Percentiles rank a stretch among this genome's conserved stretches.
phyloP scores from a whole-genome alignment of 2,888 invertebrate species.

The Synergus gifuensis region DNA sequence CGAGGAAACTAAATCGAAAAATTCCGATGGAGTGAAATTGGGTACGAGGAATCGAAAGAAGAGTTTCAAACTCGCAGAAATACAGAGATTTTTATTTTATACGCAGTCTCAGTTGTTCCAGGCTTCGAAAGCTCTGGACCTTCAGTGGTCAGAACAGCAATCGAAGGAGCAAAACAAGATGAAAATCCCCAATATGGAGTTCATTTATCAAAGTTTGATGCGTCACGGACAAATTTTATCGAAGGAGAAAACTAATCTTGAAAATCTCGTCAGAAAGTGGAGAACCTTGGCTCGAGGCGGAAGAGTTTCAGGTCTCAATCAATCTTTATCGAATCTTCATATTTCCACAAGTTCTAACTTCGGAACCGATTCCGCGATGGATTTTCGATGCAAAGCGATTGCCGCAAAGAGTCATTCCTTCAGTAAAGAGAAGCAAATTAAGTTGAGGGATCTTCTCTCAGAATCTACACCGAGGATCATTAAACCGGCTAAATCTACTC shows the following conservation, averaged over 20 bases:
- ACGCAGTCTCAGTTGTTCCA: slow-evolving; percentile 87
- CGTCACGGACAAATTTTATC: slow-evolving; percentile 85
- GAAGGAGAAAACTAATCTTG: slow-evolving; percentile 78
- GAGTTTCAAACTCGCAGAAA: slow-evolving; percentile 83
- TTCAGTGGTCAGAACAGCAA: slow-evolving; percentile 84
- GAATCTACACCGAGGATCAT: slow-evolving; percentile 66
- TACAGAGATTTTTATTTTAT: slow-evolving; percentile 85
- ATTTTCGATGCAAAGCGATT: slow-evolving; percentile 70
- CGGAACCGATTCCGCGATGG: slow-evolving; percentile 66
- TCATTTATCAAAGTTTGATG: slow-evolving; percentile 88
- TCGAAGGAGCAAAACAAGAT: slow-evolving; percentile 74
- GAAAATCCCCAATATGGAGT: slow-evolving; percentile 86
- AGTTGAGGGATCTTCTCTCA: slow-evolving; percentile 66
- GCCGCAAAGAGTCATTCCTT: slow-evolving; percentile 67
- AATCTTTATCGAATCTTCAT: slow-evolving; percentile 67
- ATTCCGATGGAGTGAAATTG: slow-evolving; percentile 71
- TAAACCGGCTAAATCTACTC: slow-evolving; percentile 68
- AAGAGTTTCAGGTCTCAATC: slow-evolving; percentile 59
- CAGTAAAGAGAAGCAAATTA: slow-evolving; percentile 66
- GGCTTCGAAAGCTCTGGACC: slow-evolving; percentile 85
- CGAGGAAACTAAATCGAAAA: slow-evolving; percentile 80
- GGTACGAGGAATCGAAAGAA: slow-evolving; percentile 82
- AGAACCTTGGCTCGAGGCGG: slow-evolving; percentile 60
- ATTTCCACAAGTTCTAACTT: slow-evolving; percentile 57
- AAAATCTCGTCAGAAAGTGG: slow-evolving; percentile 64